A percentile compares a stretch with the other conserved stretches of the same genome.
These are phyloP conservation scores for Embidobia sp. DNA, from an alignment of 2,888 invertebrate species.

Conservation along the genomic window DNA sequence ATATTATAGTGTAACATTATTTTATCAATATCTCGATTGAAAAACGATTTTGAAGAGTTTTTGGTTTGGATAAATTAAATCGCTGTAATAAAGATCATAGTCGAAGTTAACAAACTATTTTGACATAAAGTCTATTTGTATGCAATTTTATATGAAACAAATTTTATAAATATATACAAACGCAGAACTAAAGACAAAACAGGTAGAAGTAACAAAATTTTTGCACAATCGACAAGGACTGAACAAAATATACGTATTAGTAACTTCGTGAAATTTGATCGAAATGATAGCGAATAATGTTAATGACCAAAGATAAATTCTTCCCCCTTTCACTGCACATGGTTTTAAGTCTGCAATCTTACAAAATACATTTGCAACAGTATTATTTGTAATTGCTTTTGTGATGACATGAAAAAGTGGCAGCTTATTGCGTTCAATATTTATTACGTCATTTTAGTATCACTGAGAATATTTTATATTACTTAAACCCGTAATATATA, in stretches of 20 bases:
- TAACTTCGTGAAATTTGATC: constrained; percentile 28
- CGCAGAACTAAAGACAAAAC: too few species aligned
- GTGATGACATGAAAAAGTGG: constrained; percentile 9
- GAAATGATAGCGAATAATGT: constrained; percentile 24
- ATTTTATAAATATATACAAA: constrained; percentile 5
- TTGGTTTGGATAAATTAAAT: constrained; percentile 19
- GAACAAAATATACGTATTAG: constrained; percentile 12
- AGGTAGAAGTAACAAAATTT: constrained; percentile 2
- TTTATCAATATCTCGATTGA: constrained; percentile 29
- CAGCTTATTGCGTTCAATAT: background rate
- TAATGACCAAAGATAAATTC: constrained; percentile 53
- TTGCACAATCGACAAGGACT: constrained; percentile 6
- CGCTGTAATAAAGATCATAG: constrained; percentile 15
- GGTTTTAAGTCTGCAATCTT: constrained; percentile 3
- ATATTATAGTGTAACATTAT: too few species aligned
- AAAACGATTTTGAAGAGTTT: constrained; percentile 32
- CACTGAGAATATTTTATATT: background rate
- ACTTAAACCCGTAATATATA: background rate
- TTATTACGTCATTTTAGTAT: background rate
- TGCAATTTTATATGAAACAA: constrained; percentile 6
- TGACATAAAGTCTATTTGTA: background rate
- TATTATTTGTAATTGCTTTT: constrained; percentile 29
- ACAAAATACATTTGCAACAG: constrained; percentile 22
- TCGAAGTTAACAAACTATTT: constrained; percentile 8
- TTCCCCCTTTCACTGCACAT: constrained; percentile 35